Evolutionary conservation across 2,113 vertebrate genomes (phyloP), one percentile per base, ranked within the genome.

Genomic region (Sakesphorus luctuosus): DNA sequence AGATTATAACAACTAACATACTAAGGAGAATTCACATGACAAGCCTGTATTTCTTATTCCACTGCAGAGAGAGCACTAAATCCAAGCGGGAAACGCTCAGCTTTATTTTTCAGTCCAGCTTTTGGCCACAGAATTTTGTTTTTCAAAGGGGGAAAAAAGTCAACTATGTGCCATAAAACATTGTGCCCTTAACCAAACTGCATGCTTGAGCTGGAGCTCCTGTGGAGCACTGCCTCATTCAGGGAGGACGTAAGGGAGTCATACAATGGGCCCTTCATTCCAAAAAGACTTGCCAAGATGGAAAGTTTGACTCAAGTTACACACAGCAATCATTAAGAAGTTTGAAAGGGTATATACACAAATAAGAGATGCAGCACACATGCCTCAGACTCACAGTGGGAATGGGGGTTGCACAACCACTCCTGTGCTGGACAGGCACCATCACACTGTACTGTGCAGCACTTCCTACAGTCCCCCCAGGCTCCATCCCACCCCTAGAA

Each of bases 381-480:
- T 36, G 80, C 18, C 52, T 1, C 1, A 38, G 17, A 63, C 40
- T 40, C 59, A 66, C 36, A 69, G 52, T 0, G 78, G 65, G 33
- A 86, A 47, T 0, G 3, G 24, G 24, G 25, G 56, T 3, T 88
- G 53, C 72, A 65, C 18, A 75, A 9, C 7, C 17, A 17, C 55
- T 88, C 55, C 76, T 62, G 65, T 44, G 33, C 65, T 58, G 35
- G 53, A 25, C 43, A 58, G 46, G 24, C 76, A 71, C 18, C n/a
- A 36, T 25, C n/a, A 46, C 14, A 4, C 0, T 0, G 5, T 0
- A 14, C 12, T 4, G 0, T 3, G 16, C 13, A 33, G 16, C 24
- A 33, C 8, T 46, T 23, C 40, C 26, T 28, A 3, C n/a, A 31
- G 10, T 11, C 35, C 5, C 50, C 24, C 28, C 63, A 52, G 25